Evolutionary conservation across 2,888 invertebrate genomes (phyloP).

Genomic region (Conchocele bisecta): DNA sequence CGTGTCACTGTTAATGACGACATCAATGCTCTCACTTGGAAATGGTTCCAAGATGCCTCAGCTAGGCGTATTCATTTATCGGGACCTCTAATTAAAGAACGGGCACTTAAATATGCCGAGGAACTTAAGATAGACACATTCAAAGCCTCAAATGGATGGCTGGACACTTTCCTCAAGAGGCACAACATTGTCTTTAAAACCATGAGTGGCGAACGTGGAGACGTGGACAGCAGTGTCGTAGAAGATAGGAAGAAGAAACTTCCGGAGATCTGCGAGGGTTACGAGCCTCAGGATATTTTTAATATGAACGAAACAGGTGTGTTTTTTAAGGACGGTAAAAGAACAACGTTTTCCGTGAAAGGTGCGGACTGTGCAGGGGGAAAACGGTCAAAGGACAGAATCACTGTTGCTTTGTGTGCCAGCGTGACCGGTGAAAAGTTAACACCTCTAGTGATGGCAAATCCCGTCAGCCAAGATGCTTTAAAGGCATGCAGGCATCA

Average conservation of each 20-base stretch:
- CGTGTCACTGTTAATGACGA: slow-evolving; percentile 32
- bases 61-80: neutral
- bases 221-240: slow-evolving; percentile 16
- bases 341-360: slow-evolving; percentile 14
- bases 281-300: slow-evolving; percentile 30
- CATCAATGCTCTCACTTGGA: slow-evolving; percentile 29
- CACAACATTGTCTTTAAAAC: slow-evolving; percentile 30
- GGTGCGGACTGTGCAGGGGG: slow-evolving; percentile 21
- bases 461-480: slow-evolving; percentile 42
- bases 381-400: too few species aligned
- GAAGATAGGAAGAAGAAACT: slow-evolving; percentile 38
- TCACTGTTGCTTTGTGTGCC: too few species aligned
- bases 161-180: slow-evolving; percentile 19
- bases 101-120: neutral
- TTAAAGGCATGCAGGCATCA: slow-evolving; percentile 12
- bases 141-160: slow-evolving; percentile 47
- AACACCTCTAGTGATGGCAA: slow-evolving; percentile 44
- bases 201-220: slow-evolving; percentile 43
- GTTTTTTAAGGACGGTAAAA: slow-evolving; percentile 11
- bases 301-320: slow-evolving; percentile 44
- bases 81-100: slow-evolving; percentile 6
- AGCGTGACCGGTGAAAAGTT: slow-evolving; percentile 34
- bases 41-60: slow-evolving; percentile 41
- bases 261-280: slow-evolving; percentile 30
- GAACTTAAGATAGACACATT: neutral